Evolutionary conservation across 2,113 vertebrate genomes (phyloP).

Genomic region (Heterocephalus glaber): DNA sequence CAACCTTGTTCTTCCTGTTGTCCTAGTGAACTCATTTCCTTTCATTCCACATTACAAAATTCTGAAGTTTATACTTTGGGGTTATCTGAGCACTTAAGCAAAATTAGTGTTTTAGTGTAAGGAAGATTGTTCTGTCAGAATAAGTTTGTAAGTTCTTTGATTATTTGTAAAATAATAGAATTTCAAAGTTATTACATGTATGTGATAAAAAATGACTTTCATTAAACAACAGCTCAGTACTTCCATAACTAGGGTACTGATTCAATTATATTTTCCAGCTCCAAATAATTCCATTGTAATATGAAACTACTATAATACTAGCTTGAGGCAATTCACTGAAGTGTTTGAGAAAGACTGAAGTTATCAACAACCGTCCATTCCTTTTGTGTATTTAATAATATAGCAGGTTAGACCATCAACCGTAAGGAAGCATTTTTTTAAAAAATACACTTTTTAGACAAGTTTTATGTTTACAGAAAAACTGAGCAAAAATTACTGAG

Average conservation of each 20-base stretch:
- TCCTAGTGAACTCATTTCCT: not conserved
- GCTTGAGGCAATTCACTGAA: not conserved
- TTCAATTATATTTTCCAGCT: not conserved
- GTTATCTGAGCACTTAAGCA: not conserved
- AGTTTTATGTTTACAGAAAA: conserved; percentile 16
- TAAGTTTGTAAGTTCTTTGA: not conserved
- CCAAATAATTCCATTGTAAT: not conserved
- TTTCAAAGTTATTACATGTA: not conserved
- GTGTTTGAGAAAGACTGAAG: not conserved
- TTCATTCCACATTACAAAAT: not conserved
- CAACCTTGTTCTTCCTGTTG: not conserved
- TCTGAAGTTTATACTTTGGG: not conserved
- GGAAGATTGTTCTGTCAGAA: not conserved
- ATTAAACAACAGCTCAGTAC: not conserved
- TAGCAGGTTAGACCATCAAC: not conserved
- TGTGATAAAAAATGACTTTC: conserved; percentile 24
- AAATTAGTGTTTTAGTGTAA: conserved; percentile 45
- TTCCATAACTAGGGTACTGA: not conserved
- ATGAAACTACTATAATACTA: not conserved
- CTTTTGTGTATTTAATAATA: not conserved
- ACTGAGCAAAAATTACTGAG: not conserved
- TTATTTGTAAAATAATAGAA: conserved; percentile 35
- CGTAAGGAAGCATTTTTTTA: not conserved
- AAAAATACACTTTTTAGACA: not conserved
- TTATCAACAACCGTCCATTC: not conserved